Evolutionary conservation across 2,888 invertebrate genomes (phyloP).

Genomic region (Parasteatoda lunata): DNA sequence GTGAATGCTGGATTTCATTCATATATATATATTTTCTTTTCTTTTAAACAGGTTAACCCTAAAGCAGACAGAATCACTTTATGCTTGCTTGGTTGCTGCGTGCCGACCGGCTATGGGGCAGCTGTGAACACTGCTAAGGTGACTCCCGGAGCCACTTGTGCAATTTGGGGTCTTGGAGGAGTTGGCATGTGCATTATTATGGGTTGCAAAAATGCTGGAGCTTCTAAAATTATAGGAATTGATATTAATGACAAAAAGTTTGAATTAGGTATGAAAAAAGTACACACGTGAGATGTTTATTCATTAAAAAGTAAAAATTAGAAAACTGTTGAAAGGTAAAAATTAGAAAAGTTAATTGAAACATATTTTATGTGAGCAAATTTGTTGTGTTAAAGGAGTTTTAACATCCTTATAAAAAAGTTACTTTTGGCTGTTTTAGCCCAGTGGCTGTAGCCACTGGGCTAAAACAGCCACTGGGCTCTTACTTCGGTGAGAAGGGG

Average conservation of each 20-base stretch:
- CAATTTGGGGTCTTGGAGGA: slow-evolving; percentile 75
- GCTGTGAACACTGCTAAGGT: slow-evolving; percentile 71
- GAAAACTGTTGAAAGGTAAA: too few species aligned
- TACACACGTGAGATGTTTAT: too few species aligned
- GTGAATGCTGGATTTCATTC: too few species aligned
- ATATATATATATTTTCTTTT: neutral
- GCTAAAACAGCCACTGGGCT: too few species aligned
- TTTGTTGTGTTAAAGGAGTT: too few species aligned
- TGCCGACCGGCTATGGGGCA: slow-evolving; percentile 66
- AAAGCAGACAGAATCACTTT: slow-evolving; percentile 40
- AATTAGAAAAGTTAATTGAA: too few species aligned
- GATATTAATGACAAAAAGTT: slow-evolving; percentile 71
- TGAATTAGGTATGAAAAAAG: slow-evolving; percentile 72
- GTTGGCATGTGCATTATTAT: slow-evolving; percentile 74
- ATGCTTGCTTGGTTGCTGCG: slow-evolving; percentile 64
- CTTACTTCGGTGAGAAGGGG: too few species aligned
- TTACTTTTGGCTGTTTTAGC: too few species aligned
- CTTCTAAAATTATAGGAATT: slow-evolving; percentile 71
- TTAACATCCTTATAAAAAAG: too few species aligned
- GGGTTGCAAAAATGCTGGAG: slow-evolving; percentile 74
- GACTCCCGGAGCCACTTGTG: slow-evolving; percentile 73
- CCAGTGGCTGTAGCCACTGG: too few species aligned
- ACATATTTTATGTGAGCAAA: too few species aligned
- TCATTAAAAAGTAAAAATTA: too few species aligned
- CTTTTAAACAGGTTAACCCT: slow-evolving; percentile 32